Evolutionary conservation across 2,888 invertebrate genomes (phyloP).

Genomic region (Ypsolopha sequella): DNA sequence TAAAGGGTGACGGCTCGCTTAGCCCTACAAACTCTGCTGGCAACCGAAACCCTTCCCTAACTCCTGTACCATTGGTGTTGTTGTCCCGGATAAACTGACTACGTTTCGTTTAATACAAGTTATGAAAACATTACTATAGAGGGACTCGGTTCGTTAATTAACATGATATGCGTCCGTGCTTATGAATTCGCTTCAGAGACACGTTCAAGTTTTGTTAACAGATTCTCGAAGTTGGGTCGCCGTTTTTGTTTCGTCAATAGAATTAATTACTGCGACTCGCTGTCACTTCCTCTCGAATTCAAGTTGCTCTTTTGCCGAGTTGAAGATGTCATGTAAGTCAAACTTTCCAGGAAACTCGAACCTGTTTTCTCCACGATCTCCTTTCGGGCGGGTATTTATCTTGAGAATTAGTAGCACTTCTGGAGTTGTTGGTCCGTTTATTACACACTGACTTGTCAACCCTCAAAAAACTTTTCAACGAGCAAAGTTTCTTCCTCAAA

Average conservation of each 20-base stretch:
- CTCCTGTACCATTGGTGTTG: neutral
- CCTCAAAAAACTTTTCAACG: neutral
- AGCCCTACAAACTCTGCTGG: slow-evolving; percentile 11
- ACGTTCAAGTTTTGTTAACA: neutral
- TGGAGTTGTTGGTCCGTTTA: neutral
- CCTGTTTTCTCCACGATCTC: too few species aligned
- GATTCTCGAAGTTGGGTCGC: too few species aligned
- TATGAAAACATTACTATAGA: slow-evolving; percentile 41
- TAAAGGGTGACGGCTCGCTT: slow-evolving; percentile 32
- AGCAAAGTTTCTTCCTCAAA: neutral
- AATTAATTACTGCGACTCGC: too few species aligned
- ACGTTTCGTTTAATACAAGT: slow-evolving; percentile 15
- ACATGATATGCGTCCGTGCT: slow-evolving; percentile 16
- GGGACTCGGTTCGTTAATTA: slow-evolving; percentile 36
- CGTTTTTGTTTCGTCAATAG: too few species aligned
- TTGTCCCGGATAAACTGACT: neutral
- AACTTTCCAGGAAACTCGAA: too few species aligned
- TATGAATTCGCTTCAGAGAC: slow-evolving; percentile 7
- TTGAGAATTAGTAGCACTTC: neutral
- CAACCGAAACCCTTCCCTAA: slow-evolving; percentile 14
- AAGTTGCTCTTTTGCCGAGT: too few species aligned
- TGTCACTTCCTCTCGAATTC: too few species aligned
- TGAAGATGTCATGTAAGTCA: too few species aligned
- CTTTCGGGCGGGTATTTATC: neutral
- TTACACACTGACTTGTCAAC: neutral